A percentile compares a stretch with the other conserved stretches of the same genome.
phyloP scores from a whole-genome alignment of 1,140 invertebrate genomes.

The Ceratina japonica region DNA sequence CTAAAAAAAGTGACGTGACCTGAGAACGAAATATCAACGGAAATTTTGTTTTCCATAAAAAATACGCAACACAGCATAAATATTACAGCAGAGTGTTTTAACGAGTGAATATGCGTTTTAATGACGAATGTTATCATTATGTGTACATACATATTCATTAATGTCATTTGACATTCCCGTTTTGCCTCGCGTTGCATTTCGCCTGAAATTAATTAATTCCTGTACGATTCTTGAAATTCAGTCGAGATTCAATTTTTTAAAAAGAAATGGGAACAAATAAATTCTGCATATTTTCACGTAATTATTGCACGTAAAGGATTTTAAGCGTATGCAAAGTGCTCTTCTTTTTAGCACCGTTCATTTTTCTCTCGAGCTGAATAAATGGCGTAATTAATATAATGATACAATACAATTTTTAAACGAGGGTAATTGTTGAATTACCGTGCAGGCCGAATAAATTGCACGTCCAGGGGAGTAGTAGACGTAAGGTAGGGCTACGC shows the following conservation, averaged over 20 bases:
- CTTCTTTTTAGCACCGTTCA: not conserved
- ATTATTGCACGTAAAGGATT: not conserved
- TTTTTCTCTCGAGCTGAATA: not conserved
- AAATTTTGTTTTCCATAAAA: not conserved
- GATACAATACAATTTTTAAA: constrained; percentile 15
- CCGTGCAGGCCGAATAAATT: constrained; percentile 8
- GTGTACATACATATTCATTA: not conserved
- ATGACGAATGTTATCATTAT: not conserved
- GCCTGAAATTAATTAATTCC: not conserved
- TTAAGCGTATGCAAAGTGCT: not conserved
- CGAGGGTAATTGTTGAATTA: constrained; percentile 20
- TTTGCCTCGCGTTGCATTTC: too few species aligned
- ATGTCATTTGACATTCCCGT: not conserved
- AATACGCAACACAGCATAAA: not conserved
- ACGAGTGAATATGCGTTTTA: not conserved
- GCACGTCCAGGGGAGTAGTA: not conserved
- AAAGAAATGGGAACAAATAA: not conserved
- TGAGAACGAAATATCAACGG: too few species aligned
- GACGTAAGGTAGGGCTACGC: not conserved
- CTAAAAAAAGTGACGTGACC: too few species aligned
- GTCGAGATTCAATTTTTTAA: too few species aligned
- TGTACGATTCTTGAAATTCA: not conserved
- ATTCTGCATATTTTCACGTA: not conserved
- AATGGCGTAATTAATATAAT: constrained; percentile 18
- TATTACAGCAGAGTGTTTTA: not conserved